These are phyloP conservation scores for Oryzias sinensis DNA, from an alignment of 2,797 vertebrate genomes.

Conservation along the genomic window DNA sequence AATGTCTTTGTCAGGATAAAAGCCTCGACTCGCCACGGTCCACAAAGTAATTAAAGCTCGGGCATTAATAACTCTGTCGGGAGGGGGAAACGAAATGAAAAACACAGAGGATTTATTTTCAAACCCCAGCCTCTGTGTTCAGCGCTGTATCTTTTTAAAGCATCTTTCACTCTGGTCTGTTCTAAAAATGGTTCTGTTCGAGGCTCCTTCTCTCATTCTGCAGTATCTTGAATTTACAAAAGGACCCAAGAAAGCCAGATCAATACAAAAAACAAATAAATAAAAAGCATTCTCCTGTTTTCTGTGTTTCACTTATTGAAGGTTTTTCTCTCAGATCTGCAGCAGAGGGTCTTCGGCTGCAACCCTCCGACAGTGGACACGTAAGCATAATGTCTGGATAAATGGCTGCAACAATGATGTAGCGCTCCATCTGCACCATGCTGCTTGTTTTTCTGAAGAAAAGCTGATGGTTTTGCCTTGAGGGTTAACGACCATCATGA, in stretches of 20 bases:
- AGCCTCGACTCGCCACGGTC: conserved; percentile 35
- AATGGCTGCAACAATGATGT: conserved; percentile 16
- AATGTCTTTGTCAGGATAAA: conserved; percentile 43
- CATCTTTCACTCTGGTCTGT: conserved; percentile 20
- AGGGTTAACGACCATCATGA: conserved; percentile 26
- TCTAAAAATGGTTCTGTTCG: conserved; percentile 36
- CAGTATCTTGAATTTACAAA: conserved; percentile 29
- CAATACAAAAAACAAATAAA: conserved; percentile 44
- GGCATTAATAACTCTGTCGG: conserved; percentile 59
- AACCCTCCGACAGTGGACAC: background rate
- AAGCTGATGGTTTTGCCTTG: conserved; percentile 20
- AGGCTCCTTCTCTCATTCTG: conserved; percentile 28
- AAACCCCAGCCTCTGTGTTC: conserved; percentile 29
- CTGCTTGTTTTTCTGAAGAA: conserved; percentile 10
- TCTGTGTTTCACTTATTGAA: conserved; percentile 18
- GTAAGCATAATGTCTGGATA: conserved; percentile 14
- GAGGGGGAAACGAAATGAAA: conserved; percentile 57
- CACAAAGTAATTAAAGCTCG: conserved; percentile 63
- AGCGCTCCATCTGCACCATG: conserved; percentile 4
- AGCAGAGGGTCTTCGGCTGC: conserved; percentile 18
- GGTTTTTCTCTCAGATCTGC: conserved; percentile 29
- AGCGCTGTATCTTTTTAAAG: conserved; percentile 46
- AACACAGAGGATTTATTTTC: conserved; percentile 57
- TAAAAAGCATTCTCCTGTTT: conserved; percentile 20
- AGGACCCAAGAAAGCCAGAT: conserved; percentile 36